Percentiles rank a stretch among this genome's conserved stretches.
Evolutionary conservation across 2,888 invertebrate genomes (phyloP).

Genomic region (Strigamia maritima): DNA sequence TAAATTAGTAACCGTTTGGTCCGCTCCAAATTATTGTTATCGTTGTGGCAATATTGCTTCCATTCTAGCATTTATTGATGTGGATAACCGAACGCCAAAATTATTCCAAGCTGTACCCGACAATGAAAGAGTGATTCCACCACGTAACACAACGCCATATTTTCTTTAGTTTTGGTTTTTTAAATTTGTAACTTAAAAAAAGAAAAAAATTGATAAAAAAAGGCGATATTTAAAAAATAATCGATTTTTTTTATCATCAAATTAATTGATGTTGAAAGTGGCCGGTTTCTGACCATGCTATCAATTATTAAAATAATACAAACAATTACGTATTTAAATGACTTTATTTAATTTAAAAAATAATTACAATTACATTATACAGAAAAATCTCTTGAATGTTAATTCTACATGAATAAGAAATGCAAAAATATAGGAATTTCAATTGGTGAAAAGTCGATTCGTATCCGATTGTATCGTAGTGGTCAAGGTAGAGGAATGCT

Average conservation of each 20-base stretch:
- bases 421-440: constrained; percentile 15
- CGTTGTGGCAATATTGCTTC: constrained; percentile 98
- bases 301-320: too few species aligned
- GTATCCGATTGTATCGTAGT: background rate
- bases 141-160: constrained; percentile 90
- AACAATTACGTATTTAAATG: background rate
- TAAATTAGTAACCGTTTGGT: constrained; percentile 96
- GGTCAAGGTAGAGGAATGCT: background rate
- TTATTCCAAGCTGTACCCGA: constrained; percentile 96
- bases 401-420: background rate
- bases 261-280: background rate
- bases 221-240: too few species aligned
- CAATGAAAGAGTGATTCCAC: constrained; percentile 86
- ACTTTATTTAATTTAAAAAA: background rate
- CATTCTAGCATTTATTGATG: constrained; percentile 78
- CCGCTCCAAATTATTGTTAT: constrained; percentile 99
- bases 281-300: background rate
- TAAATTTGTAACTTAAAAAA: background rate
- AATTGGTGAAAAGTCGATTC: background rate
- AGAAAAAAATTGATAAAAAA: background rate
- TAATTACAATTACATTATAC: background rate
- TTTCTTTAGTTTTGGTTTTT: constrained; percentile 66
- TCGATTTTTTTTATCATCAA: background rate
- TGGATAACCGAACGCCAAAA: constrained; percentile 71
- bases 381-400: background rate